Percentiles rank a stretch among this genome's conserved stretches.
Conservation (phyloP, 2,888 invertebrate species). For the Carcina quercana region DNA sequence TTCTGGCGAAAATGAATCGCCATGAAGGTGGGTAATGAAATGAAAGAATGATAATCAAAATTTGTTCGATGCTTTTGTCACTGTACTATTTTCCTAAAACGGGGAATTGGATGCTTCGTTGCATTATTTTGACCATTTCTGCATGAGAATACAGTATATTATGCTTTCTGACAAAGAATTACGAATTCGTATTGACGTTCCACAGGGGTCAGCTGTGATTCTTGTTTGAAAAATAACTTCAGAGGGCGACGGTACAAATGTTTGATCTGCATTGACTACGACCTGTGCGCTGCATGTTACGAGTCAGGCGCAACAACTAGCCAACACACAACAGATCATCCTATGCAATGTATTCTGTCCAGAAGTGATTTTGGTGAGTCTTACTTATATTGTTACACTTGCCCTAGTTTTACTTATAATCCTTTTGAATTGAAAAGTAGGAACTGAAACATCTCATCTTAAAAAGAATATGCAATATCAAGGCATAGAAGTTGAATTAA, state of each 20-base stretch:
- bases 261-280: constrained; percentile 99
- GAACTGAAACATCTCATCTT: no score
- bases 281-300: constrained; percentile 97
- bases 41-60: constrained; percentile 65
- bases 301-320: constrained; percentile 93
- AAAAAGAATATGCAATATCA: no score
- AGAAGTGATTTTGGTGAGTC: constrained; percentile 93
- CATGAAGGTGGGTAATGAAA: constrained; percentile 90
- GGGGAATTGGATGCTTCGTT: background rate
- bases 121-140: background rate
- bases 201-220: constrained; percentile 99
- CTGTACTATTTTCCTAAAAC: constrained; percentile 46
- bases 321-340: constrained; percentile 96
- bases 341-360: constrained; percentile 99
- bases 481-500: no score
- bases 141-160: background rate
- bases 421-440: no score
- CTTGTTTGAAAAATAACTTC: constrained; percentile 98
- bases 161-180: background rate
- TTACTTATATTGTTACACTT: background rate
- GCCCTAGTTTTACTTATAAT: background rate
- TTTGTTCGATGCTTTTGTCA: constrained; percentile 71
- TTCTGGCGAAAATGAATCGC: constrained; percentile 88
- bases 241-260: constrained; percentile 98
- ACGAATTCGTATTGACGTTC: constrained; percentile 48